Evolutionary conservation across 2,797 vertebrate genomes (phyloP), one percentile per base, ranked within the genome.

Genomic region (Emydoidea blandingii): DNA sequence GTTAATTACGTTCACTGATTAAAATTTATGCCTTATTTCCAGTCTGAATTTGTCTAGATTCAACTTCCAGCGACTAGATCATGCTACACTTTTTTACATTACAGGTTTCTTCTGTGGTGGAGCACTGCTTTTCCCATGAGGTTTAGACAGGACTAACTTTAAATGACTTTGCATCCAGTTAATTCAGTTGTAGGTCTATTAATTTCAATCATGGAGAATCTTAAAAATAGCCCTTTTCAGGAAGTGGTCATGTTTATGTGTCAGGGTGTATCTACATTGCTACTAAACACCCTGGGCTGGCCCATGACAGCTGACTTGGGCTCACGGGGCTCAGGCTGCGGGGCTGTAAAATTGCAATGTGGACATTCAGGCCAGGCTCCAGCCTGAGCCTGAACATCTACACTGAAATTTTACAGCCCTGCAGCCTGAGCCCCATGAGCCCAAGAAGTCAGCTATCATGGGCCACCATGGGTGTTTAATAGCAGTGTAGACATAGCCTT

Each of bases 131-230:
- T 96, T 85, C 85, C 85, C 44, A 90, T 83, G 84, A 95, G 80
- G 79, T 97, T 83, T 16, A 29, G 23, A 62, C 34, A 49, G 34
- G 47, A 83, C 50, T 93, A 91, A 87, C 95, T 95, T 90, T 94
- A 94, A 97, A 95, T 95, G 89, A 84, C 5, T 91, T 96, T 90
- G 52, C 88, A 83, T 95, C 86, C 57, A 91, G 88, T 56, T 93
- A 96, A 96, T 97, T 83, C 53, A 59, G 54, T 83, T 97, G 92
- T 74, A 90, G 92, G 89, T 82, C 86, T 96, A 96, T 96, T 97
- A 95, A 78, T 79, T 96, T 94, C 57, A 93, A 31, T 83, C 87
- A 96, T 49, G 81, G 50, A 81, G 86, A 96, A 95, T 54, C 76
- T 85, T 86, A 93, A 94, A 95, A 97, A 93, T 19, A 59, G 88